Percentiles rank a stretch among this genome's conserved stretches.
Evolutionary conservation across 2,113 vertebrate species (phyloP).

Genomic region (Eulacestoma nigropectus): DNA sequence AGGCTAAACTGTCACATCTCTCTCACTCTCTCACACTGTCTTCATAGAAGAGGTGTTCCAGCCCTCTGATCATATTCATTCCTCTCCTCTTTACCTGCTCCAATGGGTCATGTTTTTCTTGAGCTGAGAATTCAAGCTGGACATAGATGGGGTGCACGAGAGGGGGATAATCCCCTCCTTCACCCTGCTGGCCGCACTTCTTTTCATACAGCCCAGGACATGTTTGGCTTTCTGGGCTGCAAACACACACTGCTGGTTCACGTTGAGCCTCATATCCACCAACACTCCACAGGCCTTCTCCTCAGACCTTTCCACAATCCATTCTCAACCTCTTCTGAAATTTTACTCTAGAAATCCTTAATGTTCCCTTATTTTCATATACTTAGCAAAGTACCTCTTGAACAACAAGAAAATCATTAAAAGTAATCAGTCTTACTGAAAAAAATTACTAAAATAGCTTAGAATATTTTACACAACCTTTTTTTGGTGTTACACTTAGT

Average conservation of each 20-base stretch:
- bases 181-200: rapidly evolving
- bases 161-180: neutral
- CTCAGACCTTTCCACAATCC: neutral
- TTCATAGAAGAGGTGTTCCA: neutral
- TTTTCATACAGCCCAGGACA: neutral
- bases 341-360: neutral
- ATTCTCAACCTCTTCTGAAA: neutral
- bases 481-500: neutral
- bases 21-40: neutral
- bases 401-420: neutral
- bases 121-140: neutral
- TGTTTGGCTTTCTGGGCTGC: neutral
- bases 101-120: neutral
- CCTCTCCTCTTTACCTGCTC: neutral
- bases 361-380: neutral
- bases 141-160: rapidly evolving
- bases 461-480: neutral
- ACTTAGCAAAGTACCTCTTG: neutral
- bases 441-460: neutral
- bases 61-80: neutral
- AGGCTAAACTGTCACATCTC: neutral
- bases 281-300: neutral
- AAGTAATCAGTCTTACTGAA: neutral
- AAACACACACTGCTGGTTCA: neutral
- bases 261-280: neutral